Percentiles rank a stretch among this genome's conserved stretches.
Evolutionary conservation across 2,888 invertebrate species (phyloP).

Genomic region (Sesia apiformis): DNA sequence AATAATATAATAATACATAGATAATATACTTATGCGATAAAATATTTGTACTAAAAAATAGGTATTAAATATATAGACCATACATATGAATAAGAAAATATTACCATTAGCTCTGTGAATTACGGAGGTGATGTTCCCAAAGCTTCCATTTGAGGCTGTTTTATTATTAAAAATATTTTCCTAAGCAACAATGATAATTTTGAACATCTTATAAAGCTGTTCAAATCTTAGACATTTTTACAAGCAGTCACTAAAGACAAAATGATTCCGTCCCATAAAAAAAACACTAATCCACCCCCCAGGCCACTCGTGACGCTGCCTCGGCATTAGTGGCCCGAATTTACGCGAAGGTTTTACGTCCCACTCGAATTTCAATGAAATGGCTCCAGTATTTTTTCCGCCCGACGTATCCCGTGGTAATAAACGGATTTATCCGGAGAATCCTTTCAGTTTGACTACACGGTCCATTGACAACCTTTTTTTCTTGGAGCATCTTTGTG

Average conservation of each 20-base stretch:
- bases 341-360: constrained; percentile 48
- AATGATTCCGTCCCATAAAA: constrained; percentile 33
- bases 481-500: constrained; percentile 18
- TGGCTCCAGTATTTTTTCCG: constrained; percentile 9
- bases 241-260: constrained; percentile 15
- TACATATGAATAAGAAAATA: too few relatives aligned
- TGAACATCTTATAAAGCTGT: too few relatives aligned
- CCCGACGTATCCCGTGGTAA: constrained; percentile 9
- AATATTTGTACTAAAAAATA: too few relatives aligned
- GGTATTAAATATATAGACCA: too few relatives aligned
- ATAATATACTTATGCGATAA: too few relatives aligned
- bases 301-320: constrained; percentile 16
- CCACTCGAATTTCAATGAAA: constrained; percentile 54
- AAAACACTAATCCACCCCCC: constrained; percentile 34
- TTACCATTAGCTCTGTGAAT: too few relatives aligned
- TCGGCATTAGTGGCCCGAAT: constrained; percentile 23
- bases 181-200: too few relatives aligned
- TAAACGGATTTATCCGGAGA: constrained; percentile 33
- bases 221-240: neutral
- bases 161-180: too few relatives aligned
- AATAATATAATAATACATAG: too few relatives aligned
- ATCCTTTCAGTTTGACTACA: constrained; percentile 32
- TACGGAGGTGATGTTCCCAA: too few relatives aligned
- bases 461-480: constrained; percentile 23
- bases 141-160: too few relatives aligned